phyloP scores from a whole-genome alignment of 2,888 invertebrate species.

The Patella ulyssiponensis region DNA sequence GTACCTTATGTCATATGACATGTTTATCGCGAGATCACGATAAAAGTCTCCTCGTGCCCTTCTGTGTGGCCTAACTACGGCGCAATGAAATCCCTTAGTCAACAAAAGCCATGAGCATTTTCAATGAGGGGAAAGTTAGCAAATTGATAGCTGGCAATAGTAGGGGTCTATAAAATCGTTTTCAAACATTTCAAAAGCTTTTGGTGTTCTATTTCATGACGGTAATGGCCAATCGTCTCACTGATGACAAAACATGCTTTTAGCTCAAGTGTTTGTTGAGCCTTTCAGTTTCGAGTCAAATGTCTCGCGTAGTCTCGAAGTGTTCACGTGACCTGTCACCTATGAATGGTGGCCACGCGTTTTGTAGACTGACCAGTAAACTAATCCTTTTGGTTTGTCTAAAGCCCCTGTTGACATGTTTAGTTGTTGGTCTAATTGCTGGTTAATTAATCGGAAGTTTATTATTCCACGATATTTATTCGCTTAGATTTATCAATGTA shows the following conservation, averaged over 20 bases:
- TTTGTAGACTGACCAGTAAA: background rate
- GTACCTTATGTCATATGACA: no score
- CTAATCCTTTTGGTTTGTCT: background rate
- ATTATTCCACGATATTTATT: background rate
- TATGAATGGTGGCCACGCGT: conserved; percentile 9
- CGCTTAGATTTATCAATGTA: background rate
- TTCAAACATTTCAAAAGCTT: conserved; percentile 9
- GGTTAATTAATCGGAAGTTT: conserved; percentile 6
- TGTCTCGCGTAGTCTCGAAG: conserved; percentile 4
- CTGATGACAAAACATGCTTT: conserved; percentile 7
- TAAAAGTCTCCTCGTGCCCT: background rate
- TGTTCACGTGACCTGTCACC: conserved; percentile 9
- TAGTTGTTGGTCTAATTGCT: conserved; percentile 2
- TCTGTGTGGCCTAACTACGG: conserved; percentile 5
- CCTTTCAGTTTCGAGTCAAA: conserved; percentile 8
- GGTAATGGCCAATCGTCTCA: conserved; percentile 12
- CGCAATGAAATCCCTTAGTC: background rate
- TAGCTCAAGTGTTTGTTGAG: conserved; percentile 7
- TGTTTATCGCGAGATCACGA: no score
- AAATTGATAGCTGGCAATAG: conserved; percentile 1
- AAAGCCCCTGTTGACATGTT: conserved; percentile 1
- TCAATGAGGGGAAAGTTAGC: conserved; percentile 1
- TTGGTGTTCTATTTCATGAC: conserved; percentile 11
- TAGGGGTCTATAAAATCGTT: conserved; percentile 7
- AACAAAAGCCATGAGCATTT: background rate